Evolutionary conservation across 2,113 vertebrate species (phyloP), one percentile per base, ranked within the genome.

Genomic region (Glaucidium brasilianum): DNA sequence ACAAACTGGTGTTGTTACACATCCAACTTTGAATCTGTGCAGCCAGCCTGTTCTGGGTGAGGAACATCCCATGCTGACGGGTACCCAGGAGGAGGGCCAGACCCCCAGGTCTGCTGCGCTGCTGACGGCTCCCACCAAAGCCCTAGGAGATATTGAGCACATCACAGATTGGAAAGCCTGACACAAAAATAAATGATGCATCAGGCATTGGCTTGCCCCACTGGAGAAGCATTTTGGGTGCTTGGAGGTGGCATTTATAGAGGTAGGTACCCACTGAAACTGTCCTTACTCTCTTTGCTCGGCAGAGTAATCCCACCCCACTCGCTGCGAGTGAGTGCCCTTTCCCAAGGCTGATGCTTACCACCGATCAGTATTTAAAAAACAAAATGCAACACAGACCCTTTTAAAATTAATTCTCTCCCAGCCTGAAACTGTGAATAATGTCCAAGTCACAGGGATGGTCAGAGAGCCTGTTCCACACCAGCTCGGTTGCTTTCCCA

Each of bases 11-110:
- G 67, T 66, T 79, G 58, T 45, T 66, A 35, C 35, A 64, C 13
- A 14, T 11, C 21, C 39, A 60, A 3, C 39, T 8, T 4, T 2
- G 4, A 10, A 7, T 58, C 9, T 34, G 66, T 55, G 62, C 75
- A 34, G 53, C 43, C 75, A 58, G 22, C 12, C 37, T 4, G 6
- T 19, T 34, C 23, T 0, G 1, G 25, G 11, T 0, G 7, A 85
- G 75, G 50, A 30, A 15, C 49, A 22, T 6, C 32, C 41, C 50
- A 4, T 1, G 3, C n/a, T 5, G 52, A 8, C 0, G 13, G 68
- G 53, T 2, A 5, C 19, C n/a, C 84, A 14, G 2, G 9, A n/a
- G 53, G 11, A 55, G 26, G 23, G 15, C 7, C 56, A 32, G 63
- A 69, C 16, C 56, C 60, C 35, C 73, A 11, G 39, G 1, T 1